Evolutionary conservation across 2,797 vertebrate genomes (phyloP).

Genomic region (Allobates femoralis): DNA sequence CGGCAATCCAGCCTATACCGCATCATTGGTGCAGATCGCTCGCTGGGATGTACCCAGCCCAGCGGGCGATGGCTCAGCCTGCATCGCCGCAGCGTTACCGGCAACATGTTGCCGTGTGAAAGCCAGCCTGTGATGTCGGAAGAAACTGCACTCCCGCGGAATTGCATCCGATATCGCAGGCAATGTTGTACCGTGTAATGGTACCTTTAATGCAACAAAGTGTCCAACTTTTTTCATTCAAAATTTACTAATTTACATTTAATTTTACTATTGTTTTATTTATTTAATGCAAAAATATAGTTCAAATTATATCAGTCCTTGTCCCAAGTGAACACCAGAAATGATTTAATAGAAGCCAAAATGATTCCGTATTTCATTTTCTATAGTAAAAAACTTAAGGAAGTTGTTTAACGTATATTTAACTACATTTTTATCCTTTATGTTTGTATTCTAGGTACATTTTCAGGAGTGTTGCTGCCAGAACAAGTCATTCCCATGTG

Average conservation of each 20-base stretch:
- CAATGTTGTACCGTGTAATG: no score
- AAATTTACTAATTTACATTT: background rate
- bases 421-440: background rate
- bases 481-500: background rate
- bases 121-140: no score
- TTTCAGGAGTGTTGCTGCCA: background rate
- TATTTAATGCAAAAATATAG: background rate
- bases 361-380: background rate
- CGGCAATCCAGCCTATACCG: no score
- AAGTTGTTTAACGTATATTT: background rate
- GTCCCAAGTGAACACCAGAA: no score
- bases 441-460: background rate
- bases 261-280: background rate
- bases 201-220: background rate
- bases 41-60: no score
- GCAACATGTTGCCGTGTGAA: no score
- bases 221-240: background rate
- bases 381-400: background rate
- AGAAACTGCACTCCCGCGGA: no score
- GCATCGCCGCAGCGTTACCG: no score
- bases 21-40: no score
- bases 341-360: background rate
- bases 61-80: no score
- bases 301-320: no score
- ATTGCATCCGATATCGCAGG: no score